These are phyloP conservation scores for Leptinotarsa rubiginosa DNA, from an alignment of 2,888 invertebrate species.

Conservation along the genomic window DNA sequence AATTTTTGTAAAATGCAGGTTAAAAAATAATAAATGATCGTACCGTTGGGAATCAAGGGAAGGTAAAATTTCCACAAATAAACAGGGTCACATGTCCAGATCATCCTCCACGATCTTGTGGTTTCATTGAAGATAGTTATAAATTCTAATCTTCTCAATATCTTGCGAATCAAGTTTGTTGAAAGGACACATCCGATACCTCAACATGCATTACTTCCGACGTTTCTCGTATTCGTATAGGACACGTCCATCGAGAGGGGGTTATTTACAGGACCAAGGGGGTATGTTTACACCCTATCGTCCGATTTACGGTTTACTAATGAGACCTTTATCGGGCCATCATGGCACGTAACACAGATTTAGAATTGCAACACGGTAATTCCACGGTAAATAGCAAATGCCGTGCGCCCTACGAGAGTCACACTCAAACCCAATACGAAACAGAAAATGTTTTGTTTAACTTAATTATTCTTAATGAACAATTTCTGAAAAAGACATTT, in stretches of 20 bases:
- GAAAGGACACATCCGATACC: neutral
- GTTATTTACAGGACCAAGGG: conserved; percentile 53
- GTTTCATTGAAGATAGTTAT: no score
- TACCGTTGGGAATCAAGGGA: no score
- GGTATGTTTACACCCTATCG: conserved; percentile 58
- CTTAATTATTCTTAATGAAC: neutral
- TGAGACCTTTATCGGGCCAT: conserved; percentile 68
- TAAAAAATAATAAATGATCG: no score
- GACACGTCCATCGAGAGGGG: conserved; percentile 32
- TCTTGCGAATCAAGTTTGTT: neutral
- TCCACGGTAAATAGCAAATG: conserved; percentile 60
- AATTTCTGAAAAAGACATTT: neutral
- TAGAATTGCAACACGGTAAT: conserved; percentile 64
- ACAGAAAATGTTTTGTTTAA: conserved; percentile 13
- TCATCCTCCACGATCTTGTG: no score
- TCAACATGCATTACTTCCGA: neutral
- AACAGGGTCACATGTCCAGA: no score
- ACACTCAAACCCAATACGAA: conserved; percentile 31
- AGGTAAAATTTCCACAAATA: no score
- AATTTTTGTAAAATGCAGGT: no score
- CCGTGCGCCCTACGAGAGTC: conserved; percentile 43
- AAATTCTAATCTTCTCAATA: neutral
- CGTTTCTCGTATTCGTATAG: neutral
- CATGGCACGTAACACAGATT: conserved; percentile 68
- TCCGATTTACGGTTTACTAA: conserved; percentile 68